Evolutionary conservation across 2,113 vertebrate genomes (phyloP), one percentile per base, ranked within the genome.

Genomic region (Misgurnus anguillicaudatus): DNA sequence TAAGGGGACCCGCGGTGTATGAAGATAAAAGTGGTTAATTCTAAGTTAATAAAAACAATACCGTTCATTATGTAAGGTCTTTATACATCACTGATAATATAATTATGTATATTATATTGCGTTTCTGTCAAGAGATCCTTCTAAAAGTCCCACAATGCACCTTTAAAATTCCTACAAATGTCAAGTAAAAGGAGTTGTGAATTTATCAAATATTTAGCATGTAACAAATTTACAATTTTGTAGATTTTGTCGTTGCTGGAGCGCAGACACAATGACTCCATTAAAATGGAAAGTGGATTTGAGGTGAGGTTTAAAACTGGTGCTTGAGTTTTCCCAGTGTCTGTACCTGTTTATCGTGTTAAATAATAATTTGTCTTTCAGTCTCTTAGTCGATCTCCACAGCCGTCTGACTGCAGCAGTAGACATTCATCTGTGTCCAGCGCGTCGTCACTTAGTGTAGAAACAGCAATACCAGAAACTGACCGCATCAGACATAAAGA

Each of bases 171-270:
- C 24, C 24, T 31, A 31, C 24, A 31, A 31, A 31, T 31, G 24
- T 31, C 24, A 31, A 16, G n/a, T 14, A 19, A 57, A 19, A 57
- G 4, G 13, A 57, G n/a, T 16, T 57, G 13, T 14, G 31, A 38
- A 16, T 14, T 11, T 48, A 17, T 67, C 24, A 11, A 9, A 36
- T 61, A 38, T 31, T 63, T 57, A 82, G 38, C n/a, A 48, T 47
- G 42, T 14, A 0, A 45, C 17, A 21, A 57, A 31, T 31, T 80
- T 68, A 79, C 51, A 62, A 3, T 65, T 31, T 21, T 83, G 48
- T 84, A 99, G 97, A 95, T 99, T 87, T 85, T 98, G 73, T 91
- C 91, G 0, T n/a, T 97, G 85, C 87, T 99, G 91, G 94, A 97
- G 90, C 87, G 89, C 36, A 88, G 85, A 45, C 92, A 86, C 45